Conservation (phyloP, 2,888 invertebrate species). For the Callyntrura guangdongensis region DNA sequence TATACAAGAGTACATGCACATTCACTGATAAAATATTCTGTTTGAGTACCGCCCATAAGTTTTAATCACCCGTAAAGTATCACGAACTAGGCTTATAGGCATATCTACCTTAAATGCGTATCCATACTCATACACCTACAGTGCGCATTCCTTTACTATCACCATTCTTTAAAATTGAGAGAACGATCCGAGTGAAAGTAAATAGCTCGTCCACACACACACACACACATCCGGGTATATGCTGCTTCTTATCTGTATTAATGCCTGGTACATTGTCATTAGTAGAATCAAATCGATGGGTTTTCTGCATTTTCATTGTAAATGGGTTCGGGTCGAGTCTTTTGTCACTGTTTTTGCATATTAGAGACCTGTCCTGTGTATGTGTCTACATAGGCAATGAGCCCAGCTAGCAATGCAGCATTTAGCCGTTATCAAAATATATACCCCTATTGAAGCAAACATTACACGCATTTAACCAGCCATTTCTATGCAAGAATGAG, state of each 20-base stretch:
- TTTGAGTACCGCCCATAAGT: constrained; percentile 64
- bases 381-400: neutral
- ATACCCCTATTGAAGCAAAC: neutral
- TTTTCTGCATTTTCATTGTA: neutral
- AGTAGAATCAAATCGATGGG: constrained; percentile 25
- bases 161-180: neutral
- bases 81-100: neutral
- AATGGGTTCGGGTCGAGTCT: neutral
- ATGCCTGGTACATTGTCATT: neutral
- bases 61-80: constrained; percentile 60
- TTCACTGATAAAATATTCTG: constrained; percentile 64
- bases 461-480: constrained; percentile 5
- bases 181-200: constrained; percentile 21
- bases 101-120: neutral
- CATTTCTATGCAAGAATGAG: constrained; percentile 40
- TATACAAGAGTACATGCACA: constrained; percentile 10
- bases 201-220: too few species aligned
- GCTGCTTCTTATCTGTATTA: neutral
- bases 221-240: too few species aligned
- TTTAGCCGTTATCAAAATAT: constrained; percentile 17
- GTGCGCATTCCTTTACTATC: neutral
- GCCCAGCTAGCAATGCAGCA: neutral
- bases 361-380: neutral
- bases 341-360: neutral
- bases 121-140: neutral